phyloP scores from a whole-genome alignment of 2,888 invertebrate species.

The Cheilosia impressa region DNA sequence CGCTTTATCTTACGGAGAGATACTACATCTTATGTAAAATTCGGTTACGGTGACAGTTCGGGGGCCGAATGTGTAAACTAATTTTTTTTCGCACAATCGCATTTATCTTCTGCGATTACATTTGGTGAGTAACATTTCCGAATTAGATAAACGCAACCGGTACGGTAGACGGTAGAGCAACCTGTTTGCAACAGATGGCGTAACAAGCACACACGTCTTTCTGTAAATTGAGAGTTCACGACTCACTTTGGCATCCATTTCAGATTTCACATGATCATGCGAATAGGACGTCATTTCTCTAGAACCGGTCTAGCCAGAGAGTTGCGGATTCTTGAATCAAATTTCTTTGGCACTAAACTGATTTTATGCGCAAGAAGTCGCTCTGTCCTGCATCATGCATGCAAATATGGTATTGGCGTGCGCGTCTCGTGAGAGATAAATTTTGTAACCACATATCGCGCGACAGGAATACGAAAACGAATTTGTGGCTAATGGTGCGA shows the following conservation, averaged over 20 bases:
- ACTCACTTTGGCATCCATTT: conserved; percentile 25
- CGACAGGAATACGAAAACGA: conserved; percentile 36
- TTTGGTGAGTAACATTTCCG: conserved; percentile 54
- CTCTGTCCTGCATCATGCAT: conserved; percentile 40
- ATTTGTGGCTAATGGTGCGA: conserved; percentile 17
- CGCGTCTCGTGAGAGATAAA: conserved; percentile 53
- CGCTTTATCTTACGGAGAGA: background rate
- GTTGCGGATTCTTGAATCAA: conserved; percentile 46
- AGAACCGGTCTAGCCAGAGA: conserved; percentile 49
- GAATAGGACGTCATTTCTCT: conserved; percentile 55
- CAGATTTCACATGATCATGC: conserved; percentile 59
- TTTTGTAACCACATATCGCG: conserved; percentile 44
- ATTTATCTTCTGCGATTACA: conserved; percentile 33
- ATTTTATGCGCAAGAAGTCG: conserved; percentile 11
- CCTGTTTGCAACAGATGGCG: conserved; percentile 57
- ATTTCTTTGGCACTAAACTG: conserved; percentile 34
- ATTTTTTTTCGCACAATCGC: background rate
- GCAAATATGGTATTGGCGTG: conserved; percentile 46
- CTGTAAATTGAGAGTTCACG: conserved; percentile 26
- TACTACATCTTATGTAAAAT: conserved; percentile 45
- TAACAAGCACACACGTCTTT: conserved; percentile 34
- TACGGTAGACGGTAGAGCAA: conserved; percentile 20
- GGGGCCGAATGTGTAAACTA: background rate
- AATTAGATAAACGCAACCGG: conserved; percentile 61
- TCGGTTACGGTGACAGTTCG: conserved; percentile 32